Evolutionary conservation across 2,113 vertebrate genomes (phyloP).

Genomic region (Urocitellus parryii): DNA sequence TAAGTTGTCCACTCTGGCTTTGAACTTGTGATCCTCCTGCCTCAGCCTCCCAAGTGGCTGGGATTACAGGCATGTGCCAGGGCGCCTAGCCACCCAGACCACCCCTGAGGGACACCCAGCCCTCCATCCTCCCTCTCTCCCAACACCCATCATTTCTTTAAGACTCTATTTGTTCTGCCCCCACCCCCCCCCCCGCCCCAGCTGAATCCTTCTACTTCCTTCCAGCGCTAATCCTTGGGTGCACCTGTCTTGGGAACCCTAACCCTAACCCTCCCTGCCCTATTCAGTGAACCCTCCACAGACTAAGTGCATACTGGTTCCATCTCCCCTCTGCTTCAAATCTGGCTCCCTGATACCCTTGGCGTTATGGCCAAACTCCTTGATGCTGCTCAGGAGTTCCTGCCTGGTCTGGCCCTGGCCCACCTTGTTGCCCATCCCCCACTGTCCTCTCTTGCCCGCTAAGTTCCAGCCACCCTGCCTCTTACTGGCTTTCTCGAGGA

Average conservation of each 20-base stretch:
- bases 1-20: not conserved
- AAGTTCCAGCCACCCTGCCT: not conserved
- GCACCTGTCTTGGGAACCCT: rapidly evolving
- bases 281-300: not conserved
- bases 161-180: not conserved
- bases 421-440: not conserved
- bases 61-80: not conserved
- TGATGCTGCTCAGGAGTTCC: not conserved
- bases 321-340: not conserved
- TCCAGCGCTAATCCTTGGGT: not conserved
- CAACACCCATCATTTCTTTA: not conserved
- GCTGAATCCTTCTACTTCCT: not conserved
- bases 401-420: not conserved
- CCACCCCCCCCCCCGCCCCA: too few species aligned
- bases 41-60: not conserved
- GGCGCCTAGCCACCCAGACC: too few species aligned
- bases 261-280: too few species aligned
- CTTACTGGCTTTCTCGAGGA: not conserved
- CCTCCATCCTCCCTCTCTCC: not conserved
- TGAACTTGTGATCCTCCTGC: not conserved
- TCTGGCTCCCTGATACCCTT: not conserved
- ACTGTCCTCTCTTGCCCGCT: too few species aligned
- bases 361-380: not conserved
- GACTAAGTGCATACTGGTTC: not conserved
- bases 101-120: not conserved